These are phyloP conservation scores for Tapirus indicus DNA, from an alignment of 2,797 vertebrate species.

Conservation along the genomic window DNA sequence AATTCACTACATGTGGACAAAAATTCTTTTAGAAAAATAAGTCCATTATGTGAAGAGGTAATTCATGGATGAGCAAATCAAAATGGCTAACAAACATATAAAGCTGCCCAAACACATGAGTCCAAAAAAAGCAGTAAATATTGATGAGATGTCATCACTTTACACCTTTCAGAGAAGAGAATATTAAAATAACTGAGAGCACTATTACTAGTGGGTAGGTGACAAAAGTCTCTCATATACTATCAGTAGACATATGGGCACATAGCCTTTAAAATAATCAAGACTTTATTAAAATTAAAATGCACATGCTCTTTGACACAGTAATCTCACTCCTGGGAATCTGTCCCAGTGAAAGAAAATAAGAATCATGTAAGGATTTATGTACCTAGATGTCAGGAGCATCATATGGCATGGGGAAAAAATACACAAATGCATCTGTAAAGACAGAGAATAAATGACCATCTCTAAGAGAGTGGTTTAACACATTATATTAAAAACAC, in stretches of 20 bases:
- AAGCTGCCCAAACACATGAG: not conserved
- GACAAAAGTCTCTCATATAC: not conserved
- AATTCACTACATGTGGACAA: not conserved
- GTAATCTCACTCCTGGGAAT: not conserved
- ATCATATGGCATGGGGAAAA: not conserved
- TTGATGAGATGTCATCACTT: not conserved
- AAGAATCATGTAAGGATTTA: not conserved
- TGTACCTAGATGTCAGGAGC: not conserved
- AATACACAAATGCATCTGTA: not conserved
- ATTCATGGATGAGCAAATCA: not conserved
- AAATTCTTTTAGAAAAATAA: not conserved
- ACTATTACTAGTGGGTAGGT: not conserved
- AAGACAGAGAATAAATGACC: not conserved
- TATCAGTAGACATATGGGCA: no score
- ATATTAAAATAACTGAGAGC: not conserved
- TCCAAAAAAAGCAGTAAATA: not conserved
- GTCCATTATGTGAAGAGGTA: not conserved
- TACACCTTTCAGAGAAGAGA: not conserved
- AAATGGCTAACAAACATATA: not conserved
- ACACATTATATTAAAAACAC: not conserved
- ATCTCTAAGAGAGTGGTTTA: not conserved
- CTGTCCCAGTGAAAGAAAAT: not conserved
- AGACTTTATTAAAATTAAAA: not conserved
- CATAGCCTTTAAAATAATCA: conserved; percentile 7
- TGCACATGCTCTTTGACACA: not conserved